A percentile compares a stretch with the other conserved stretches of the same genome.
These are phyloP conservation scores for Synanceia verrucosa DNA, from an alignment of 2,797 vertebrate genomes.

Conservation along the genomic window DNA sequence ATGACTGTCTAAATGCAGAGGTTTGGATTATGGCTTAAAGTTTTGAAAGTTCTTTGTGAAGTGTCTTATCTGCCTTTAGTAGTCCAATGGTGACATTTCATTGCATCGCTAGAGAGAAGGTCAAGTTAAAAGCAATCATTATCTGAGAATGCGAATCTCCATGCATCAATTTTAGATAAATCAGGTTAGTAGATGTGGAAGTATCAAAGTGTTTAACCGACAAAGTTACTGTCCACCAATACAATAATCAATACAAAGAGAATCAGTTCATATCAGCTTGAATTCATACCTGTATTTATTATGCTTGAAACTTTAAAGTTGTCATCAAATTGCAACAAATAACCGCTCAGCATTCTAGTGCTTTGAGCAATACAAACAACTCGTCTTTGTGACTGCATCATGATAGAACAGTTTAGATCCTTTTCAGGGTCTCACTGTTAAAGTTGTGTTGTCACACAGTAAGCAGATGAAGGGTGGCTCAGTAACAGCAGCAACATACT, in stretches of 20 bases:
- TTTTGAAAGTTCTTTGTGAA: neutral
- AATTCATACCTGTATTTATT: neutral
- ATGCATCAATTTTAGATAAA: neutral
- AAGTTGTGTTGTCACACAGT: constrained; percentile 20
- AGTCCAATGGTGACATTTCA: neutral
- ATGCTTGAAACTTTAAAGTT: neutral
- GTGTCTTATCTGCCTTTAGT: neutral
- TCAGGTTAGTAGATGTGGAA: neutral
- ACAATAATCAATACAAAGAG: neutral
- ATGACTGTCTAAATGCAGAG: too few relatives aligned
- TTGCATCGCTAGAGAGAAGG: neutral
- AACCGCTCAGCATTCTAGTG: neutral
- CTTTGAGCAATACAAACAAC: constrained; percentile 38
- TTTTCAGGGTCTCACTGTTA: constrained; percentile 8
- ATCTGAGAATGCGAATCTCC: neutral
- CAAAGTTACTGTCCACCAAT: neutral
- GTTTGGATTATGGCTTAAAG: neutral
- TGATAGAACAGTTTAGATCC: constrained; percentile 27
- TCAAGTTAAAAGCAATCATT: constrained; percentile 3
- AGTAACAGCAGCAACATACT: constrained; percentile 41
- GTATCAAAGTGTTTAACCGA: neutral
- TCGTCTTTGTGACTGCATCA: neutral
- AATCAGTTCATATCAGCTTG: neutral
- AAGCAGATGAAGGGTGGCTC: constrained; percentile 18
- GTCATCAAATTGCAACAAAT: neutral